These are phyloP conservation scores for Acrobasis repandana DNA, from an alignment of 2,888 invertebrate genomes.

Conservation along the genomic window DNA sequence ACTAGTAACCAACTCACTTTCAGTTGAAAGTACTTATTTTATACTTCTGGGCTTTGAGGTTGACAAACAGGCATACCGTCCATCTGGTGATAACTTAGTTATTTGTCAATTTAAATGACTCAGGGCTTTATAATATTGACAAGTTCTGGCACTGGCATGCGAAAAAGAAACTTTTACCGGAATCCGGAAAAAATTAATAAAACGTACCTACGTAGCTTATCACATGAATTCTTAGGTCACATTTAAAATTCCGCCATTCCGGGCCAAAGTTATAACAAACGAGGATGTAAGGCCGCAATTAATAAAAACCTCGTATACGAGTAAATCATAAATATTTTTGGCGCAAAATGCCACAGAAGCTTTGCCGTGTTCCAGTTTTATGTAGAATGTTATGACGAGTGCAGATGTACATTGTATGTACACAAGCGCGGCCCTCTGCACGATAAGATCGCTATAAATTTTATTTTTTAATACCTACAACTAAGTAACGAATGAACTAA, in stretches of 20 bases:
- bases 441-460: neutral
- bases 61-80: too few relatives aligned
- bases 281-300: slow-evolving; percentile 32
- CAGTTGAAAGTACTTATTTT: too few relatives aligned
- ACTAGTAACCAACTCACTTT: too few relatives aligned
- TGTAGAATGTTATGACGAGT: neutral
- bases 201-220: neutral
- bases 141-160: too few relatives aligned
- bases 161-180: too few relatives aligned
- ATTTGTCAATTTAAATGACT: too few relatives aligned
- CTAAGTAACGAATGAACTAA: too few relatives aligned
- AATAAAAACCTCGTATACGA: slow-evolving; percentile 42
- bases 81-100: too few relatives aligned
- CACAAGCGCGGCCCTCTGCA: neutral
- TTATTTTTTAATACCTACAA: too few relatives aligned
- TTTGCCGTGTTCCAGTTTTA: slow-evolving; percentile 8
- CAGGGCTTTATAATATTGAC: too few relatives aligned
- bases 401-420: neutral
- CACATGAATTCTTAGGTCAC: slow-evolving; percentile 5
- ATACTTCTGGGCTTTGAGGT: too few relatives aligned
- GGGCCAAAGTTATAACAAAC: slow-evolving; percentile 12
- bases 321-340: slow-evolving; percentile 42
- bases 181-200: too few relatives aligned
- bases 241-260: slow-evolving; percentile 4
- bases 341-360: slow-evolving; percentile 1